These are phyloP conservation scores for Clarias pachynema DNA, from an alignment of 2,797 vertebrate genomes.

Conservation along the genomic window DNA sequence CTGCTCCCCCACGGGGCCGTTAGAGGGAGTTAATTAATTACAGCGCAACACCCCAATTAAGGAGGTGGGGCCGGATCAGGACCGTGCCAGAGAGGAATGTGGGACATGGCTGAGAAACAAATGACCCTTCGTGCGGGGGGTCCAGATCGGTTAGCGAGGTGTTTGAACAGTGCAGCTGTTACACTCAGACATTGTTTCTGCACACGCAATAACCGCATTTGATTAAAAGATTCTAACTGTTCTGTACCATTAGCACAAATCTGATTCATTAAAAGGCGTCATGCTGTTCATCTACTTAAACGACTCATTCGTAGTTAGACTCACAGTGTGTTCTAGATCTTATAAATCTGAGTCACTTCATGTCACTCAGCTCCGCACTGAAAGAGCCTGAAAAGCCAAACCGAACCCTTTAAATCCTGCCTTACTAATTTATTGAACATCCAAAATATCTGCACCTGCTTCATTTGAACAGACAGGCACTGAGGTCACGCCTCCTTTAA, in stretches of 20 bases:
- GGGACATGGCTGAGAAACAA: constrained; percentile 34
- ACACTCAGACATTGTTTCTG: background rate
- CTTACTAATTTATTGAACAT: background rate
- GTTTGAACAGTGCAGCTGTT: background rate
- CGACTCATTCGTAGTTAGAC: background rate
- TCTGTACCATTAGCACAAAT: background rate
- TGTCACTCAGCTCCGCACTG: background rate
- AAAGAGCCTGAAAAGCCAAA: background rate
- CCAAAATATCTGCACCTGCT: too few species aligned
- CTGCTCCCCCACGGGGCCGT: constrained; percentile 44
- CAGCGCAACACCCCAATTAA: constrained; percentile 55
- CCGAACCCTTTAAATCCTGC: background rate
- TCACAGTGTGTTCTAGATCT: background rate
- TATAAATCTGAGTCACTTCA: background rate
- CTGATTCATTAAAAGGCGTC: background rate
- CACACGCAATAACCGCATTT: background rate
- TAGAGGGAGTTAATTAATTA: constrained; percentile 55
- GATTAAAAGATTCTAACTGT: background rate
- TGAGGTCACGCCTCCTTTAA: background rate
- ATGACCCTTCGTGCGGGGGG: constrained; percentile 6
- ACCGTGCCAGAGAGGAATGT: constrained; percentile 5
- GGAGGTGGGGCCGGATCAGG: constrained; percentile 11
- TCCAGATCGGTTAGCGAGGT: background rate
- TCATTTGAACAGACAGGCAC: too few species aligned
- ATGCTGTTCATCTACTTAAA: background rate